Base-by-base conservation (phyloP, 2,888 invertebrate species). In the Campoletis raptor region DNA sequence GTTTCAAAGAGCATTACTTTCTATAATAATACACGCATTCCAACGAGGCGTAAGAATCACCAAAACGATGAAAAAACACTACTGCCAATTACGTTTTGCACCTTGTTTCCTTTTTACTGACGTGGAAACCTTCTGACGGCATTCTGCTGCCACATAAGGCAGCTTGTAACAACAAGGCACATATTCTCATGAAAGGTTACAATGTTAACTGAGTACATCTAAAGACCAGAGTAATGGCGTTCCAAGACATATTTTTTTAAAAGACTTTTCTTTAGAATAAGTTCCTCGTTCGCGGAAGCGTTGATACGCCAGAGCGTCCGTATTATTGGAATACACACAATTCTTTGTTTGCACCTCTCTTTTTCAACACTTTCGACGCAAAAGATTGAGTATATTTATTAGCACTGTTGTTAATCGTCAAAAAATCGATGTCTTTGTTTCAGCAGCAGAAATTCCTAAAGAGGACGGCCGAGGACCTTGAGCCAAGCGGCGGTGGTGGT, bases 401-500 rank as follows among this genome's bases (percentile, higher is more conserved):
- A 8, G 36, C 64, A 76, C 73, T 45, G 79, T 76, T 83, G 73
- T 87, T 83, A 86, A 85, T 83, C 40, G 78, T 87, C 67, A 78
- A 87, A 83, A 82, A 82, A 70, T 48, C 42, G 30, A 37, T 81
- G 83, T 87, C 73, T 87, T 91, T 88, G 92, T 94, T 93, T 86
- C 96, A 97, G 97, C 97, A 97, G 96, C 97, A 97, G 96, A 98
- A 98, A 95, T 97, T 97, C 95, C 95, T 96, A 93, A 97, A 97
- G 95, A 95, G 97, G 95, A 96, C 95, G 95, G 96, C 96, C 94
- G 97, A 96, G 94, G 96, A 96, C 91, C 96, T 96, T 95, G 96
- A 95, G 89, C 93, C 95, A 83, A 93, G 94, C 67, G 94, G 94
- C 77, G 94, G 92, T 80, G 94, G 94, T 82, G 91, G 93, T 88